Evolutionary conservation across 2,797 vertebrate species (phyloP).

Genomic region (Tachyglossus aculeatus): DNA sequence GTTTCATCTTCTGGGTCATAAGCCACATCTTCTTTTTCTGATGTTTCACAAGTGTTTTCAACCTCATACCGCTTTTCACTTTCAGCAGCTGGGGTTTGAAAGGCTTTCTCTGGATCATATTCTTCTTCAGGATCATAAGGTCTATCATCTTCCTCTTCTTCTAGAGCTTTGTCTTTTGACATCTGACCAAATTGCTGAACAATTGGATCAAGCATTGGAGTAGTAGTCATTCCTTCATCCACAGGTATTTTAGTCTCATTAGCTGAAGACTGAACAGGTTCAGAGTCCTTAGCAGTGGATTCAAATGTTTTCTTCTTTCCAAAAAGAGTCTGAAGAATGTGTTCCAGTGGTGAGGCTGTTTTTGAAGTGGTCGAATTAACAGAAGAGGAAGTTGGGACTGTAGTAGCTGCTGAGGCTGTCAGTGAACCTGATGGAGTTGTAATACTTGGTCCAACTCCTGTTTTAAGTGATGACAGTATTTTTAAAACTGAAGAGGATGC

Average conservation of each 20-base stretch:
- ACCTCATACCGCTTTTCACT: constrained; percentile 48
- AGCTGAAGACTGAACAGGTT: constrained; percentile 24
- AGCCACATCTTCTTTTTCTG: constrained; percentile 83
- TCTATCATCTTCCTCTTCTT: constrained; percentile 87
- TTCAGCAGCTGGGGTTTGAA: constrained; percentile 58
- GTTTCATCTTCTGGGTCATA: constrained; percentile 97
- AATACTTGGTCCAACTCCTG: constrained; percentile 43
- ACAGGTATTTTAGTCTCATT: constrained; percentile 41
- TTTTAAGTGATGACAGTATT: constrained; percentile 67
- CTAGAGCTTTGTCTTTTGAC: constrained; percentile 80
- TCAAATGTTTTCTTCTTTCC: constrained; percentile 80
- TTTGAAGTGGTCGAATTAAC: constrained; percentile 44
- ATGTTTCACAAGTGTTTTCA: constrained; percentile 53
- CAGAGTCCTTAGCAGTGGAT: constrained; percentile 66
- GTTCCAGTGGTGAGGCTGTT: constrained; percentile 82
- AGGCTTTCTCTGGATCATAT: constrained; percentile 83
- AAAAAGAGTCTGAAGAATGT: constrained; percentile 91
- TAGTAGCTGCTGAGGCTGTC: constrained; percentile 43
- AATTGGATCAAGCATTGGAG: constrained; percentile 87
- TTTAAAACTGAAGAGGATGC: constrained; percentile 71
- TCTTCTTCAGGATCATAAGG: constrained; percentile 97
- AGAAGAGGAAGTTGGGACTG: constrained; percentile 8
- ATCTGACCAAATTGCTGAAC: constrained; percentile 91
- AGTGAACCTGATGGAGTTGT: constrained; percentile 41
- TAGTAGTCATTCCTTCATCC: constrained; percentile 61